Evolutionary conservation across 2,113 vertebrate genomes (phyloP), one percentile per base, ranked within the genome.

Genomic region (Pollachius pollachius): DNA sequence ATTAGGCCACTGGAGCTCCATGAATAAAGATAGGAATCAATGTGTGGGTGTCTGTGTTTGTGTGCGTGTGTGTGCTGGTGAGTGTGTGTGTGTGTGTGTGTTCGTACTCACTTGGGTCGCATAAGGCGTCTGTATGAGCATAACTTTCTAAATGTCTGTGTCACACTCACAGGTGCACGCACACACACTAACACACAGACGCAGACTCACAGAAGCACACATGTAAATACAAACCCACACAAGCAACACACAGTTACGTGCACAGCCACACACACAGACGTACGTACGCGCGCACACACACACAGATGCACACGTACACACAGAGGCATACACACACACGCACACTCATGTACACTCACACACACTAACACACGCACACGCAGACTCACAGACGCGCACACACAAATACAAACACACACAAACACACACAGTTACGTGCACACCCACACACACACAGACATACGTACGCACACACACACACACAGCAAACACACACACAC

Each of bases 81-180:
- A 71, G 52, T 67, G 63, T 57, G 11, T 48, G 41, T 57, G 71
- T 58, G 67, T 75, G 71, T 58, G 63, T 61, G 60, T 7, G 63
- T 68, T 23, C 12, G 52, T 25, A 48, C 58, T 27, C 48, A 48
- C 58, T 56, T 69, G 54, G 19, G 60, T 52, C 30, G 4, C 4
- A 6, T 34, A 4, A 34, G 6, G 48, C 34, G 13, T 18, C 30
- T 75, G 37, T 65, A 59, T 62, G 7, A 21, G 30, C 30, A 34
- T 54, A 64, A 5, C 4, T 34, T 23, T 19, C 23, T 34, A 34
- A 5, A 34, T 34, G 30, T 34, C 30, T 34, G 6, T 34, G 30
- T 34, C 23, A 5, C 25, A 21, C 21, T 3, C 62, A 34, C 25
- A 63, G 13, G n/a, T 9, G 19, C 19, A 62, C 19, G 19, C 21